Base-by-base conservation (phyloP, 2,888 invertebrate genomes). In the Cataglyphis livida region DNA sequence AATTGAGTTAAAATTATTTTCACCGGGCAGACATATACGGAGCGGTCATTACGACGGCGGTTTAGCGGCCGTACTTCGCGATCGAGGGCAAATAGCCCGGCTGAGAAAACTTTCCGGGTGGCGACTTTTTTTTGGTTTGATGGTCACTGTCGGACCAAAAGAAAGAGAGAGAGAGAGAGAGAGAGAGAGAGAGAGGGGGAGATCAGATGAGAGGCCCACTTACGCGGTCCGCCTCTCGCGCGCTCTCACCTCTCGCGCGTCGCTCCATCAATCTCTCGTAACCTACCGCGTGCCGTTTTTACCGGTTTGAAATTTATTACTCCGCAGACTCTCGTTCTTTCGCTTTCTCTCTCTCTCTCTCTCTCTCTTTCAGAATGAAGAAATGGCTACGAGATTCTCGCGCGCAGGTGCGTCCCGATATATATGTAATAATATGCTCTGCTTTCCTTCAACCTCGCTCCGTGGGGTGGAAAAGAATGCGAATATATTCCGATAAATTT, bases 191-290 rank as follows among this genome's bases (percentile, higher is more conserved):
- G 35, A 38, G 32, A 12, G 68, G 48, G n/a, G 59, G 75, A 35
- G 66, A 89, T 89, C 88, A 85, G 89, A 89, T 90, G 90, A 92
- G 91, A 90, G 92, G 89, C 90, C 57, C 91, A 90, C 91, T 91
- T 91, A 90, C 91, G 66, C 81, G 75, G 70, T 81, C 83, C 21
- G 57, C 44, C 82, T 82, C 87, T 90, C 88, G 87, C 86, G 88
- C 88, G 87, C 91, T 91, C 92, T 92, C 92, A 92, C 91, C 91
- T 92, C 90, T 92, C 90, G 86, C 90, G 92, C 91, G 92, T 92
- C 88, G 90, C 87, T 93, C 91, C 93, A 92, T 92, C 92, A 93
- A 92, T 92, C 92, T 93, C 90, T 90, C 91, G 91, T 92, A 92
- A 90, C 90, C 88, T 89, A 91, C 88, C 90, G 51, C 51, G 88